A percentile compares a stretch with the other conserved stretches of the same genome.
These are phyloP conservation scores for Cuculus canorus DNA, from an alignment of 2,797 vertebrate species.

Conservation along the genomic window DNA sequence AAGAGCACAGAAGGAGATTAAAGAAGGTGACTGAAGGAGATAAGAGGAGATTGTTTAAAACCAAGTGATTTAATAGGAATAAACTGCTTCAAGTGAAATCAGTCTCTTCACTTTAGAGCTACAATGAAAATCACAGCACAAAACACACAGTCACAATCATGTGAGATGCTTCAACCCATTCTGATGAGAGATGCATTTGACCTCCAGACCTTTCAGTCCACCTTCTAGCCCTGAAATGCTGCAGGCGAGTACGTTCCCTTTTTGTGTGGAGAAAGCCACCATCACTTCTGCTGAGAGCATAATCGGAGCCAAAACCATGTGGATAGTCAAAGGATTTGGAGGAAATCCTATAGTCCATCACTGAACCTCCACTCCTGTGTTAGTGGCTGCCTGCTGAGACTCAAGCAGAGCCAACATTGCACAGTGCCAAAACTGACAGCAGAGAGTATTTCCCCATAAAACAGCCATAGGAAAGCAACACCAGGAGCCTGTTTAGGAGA, in stretches of 20 bases:
- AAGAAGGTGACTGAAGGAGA: background rate
- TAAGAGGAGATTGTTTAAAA: background rate
- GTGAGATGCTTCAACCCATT: background rate
- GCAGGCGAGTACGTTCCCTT: background rate
- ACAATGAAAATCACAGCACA: background rate
- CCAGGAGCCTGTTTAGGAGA: background rate
- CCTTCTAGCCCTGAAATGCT: background rate
- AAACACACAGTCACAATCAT: background rate
- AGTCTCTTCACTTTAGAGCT: background rate
- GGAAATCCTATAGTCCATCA: background rate
- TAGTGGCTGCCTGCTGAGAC: background rate
- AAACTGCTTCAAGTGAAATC: background rate
- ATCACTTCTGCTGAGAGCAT: background rate
- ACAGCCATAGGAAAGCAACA: background rate
- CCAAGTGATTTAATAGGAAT: background rate
- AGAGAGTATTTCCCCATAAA: background rate
- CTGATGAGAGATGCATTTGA: background rate
- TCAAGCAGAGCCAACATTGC: background rate
- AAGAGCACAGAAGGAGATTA: background rate
- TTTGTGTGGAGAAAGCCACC: background rate
- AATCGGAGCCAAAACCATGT: background rate
- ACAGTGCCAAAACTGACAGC: background rate
- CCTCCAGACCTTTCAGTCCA: background rate
- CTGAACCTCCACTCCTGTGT: background rate
- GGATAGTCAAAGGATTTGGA: background rate